Evolutionary conservation across 2,888 invertebrate genomes (phyloP).

Genomic region (Aphodius granarius): DNA sequence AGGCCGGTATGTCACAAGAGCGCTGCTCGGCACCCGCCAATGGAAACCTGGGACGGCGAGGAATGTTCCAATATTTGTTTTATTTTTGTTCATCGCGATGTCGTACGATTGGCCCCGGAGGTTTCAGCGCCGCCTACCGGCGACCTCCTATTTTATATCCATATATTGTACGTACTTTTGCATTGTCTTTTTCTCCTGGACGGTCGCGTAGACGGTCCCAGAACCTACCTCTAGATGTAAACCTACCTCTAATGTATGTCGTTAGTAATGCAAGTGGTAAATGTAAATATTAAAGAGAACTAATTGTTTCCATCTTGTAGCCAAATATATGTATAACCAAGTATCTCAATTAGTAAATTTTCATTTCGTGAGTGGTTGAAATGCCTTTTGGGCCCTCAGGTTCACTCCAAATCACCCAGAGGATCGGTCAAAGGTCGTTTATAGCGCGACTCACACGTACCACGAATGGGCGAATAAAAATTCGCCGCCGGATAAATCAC

Average conservation of each 20-base stretch:
- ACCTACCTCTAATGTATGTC: too few relatives aligned
- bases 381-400: not conserved
- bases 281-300: too few relatives aligned
- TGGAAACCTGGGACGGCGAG: constrained; percentile 34
- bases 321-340: not conserved
- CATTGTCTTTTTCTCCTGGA: not conserved
- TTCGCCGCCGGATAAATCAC: not conserved
- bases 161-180: constrained; percentile 28
- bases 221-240: too few relatives aligned
- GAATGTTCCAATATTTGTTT: constrained; percentile 42
- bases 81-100: constrained; percentile 44
- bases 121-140: constrained; percentile 28
- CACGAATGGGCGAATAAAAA: not conserved
- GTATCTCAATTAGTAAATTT: not conserved
- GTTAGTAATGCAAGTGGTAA: too few relatives aligned
- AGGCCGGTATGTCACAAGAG: constrained; percentile 26
- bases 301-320: not conserved
- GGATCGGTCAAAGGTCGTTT: constrained; percentile 7
- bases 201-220: not conserved
- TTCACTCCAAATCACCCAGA: not conserved
- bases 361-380: not conserved
- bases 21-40: constrained; percentile 33
- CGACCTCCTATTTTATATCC: constrained; percentile 41
- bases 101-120: constrained; percentile 41
- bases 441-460: not conserved